Base-by-base conservation (phyloP, 2,797 vertebrate species). In the Poliocrania exsul region DNA sequence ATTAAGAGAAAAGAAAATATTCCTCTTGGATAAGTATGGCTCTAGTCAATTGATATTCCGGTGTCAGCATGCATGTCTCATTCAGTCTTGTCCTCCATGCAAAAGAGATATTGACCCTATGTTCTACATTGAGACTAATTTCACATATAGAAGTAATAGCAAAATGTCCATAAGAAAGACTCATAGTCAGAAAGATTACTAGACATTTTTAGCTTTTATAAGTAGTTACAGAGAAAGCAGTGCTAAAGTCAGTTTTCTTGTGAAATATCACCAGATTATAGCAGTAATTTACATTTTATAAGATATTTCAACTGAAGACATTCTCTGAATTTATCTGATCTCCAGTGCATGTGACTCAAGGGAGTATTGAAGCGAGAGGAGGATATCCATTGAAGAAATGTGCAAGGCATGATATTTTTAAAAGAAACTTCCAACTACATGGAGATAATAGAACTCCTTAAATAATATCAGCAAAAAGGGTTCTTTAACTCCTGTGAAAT, bases 261-360 rank as follows among this genome's bases (percentile, higher is more conserved):
- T 83, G 87, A 95, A 93, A 88, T 90, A 89, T 60, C 28, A 49
- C 87, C 75, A 93, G 79, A 91, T 81, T 92, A 86, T 78, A 83
- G 33, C 69, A 86, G 54, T 78, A 86, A 91, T 97, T 91, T 86
- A 61, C 61, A 93, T 94, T 95, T 93, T 75, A 58, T 56, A 86
- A 84, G 54, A 57, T 71, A 82, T 87, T 94, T 89, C 65, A 65
- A 47, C 33, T 40, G 56, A 57, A 86, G 44, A 70, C 5, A 8
- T 89, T 90, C 23, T 78, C 69, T 78, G 75, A 91, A 75, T 78
- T 92, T 86, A 35, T 93, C 81, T 73, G 58, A 66, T 86, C 65
- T 87, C 71, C 29, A 18, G 31, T 89, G 37, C 46, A 73, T 72
- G 42, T 78, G 47, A 89, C 38, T 92, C 61, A 87, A 71, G 17